Conservation (phyloP, 2,888 invertebrate species). For the Apodemia duryi region DNA sequence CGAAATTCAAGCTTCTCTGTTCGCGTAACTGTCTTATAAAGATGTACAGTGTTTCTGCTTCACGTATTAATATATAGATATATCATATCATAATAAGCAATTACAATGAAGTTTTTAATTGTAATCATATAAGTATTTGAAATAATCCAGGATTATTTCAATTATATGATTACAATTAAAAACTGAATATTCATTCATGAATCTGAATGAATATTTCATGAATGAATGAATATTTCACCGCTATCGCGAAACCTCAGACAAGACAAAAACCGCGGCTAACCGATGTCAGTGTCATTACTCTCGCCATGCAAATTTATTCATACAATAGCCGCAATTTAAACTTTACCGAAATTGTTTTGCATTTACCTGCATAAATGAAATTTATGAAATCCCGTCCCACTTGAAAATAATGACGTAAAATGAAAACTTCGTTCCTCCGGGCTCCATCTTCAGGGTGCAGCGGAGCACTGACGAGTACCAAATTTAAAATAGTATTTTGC, state of each 20-base stretch:
- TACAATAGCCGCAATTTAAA: slow-evolving; percentile 16
- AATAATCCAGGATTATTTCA: not conserved
- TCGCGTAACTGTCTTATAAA: too few species aligned
- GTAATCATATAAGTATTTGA: too few species aligned
- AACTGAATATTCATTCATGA: not conserved
- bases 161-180: not conserved
- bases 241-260: not conserved
- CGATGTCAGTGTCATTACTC: slow-evolving; percentile 2
- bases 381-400: slow-evolving; percentile 44
- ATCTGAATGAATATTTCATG: too few species aligned
- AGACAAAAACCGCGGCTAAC: slow-evolving; percentile 7
- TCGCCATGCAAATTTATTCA: slow-evolving; percentile 22
- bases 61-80: too few species aligned
- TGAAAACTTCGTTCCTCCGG: slow-evolving; percentile 45
- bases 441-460: slow-evolving; percentile 29
- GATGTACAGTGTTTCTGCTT: too few species aligned
- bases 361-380: slow-evolving; percentile 33
- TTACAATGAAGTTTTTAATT: too few species aligned
- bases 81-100: too few species aligned
- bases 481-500: slow-evolving; percentile 5
- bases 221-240: not conserved
- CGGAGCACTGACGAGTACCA: slow-evolving; percentile 25
- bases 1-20: too few species aligned
- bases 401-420: slow-evolving; percentile 67
- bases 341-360: slow-evolving; percentile 19